These are phyloP conservation scores for Megathymus violae DNA, from an alignment of 1,140 invertebrate species.

Conservation along the genomic window DNA sequence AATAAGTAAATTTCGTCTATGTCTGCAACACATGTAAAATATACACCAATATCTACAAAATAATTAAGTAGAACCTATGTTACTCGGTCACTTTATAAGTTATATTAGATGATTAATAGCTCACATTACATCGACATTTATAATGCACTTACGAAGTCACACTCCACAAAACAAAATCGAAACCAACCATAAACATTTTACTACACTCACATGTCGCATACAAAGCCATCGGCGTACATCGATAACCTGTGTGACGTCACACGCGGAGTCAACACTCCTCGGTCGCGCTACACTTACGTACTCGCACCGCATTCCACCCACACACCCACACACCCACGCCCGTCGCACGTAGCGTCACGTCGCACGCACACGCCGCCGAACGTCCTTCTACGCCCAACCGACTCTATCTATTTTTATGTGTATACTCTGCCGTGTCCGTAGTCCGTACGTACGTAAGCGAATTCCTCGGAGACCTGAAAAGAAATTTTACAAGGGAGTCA, in stretches of 20 bases:
- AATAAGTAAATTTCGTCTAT: no score
- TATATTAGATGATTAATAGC: no score
- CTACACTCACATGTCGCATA: conserved; percentile 1
- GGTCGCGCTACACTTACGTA: conserved; percentile 26
- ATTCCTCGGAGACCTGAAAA: conserved; percentile 78
- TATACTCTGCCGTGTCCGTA: conserved; percentile 46
- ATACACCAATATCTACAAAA: no score
- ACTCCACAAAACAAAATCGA: no score
- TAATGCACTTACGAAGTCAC: no score
- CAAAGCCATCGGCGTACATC: background rate
- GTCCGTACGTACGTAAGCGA: conserved; percentile 54
- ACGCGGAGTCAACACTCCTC: conserved; percentile 42
- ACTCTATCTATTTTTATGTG: conserved; percentile 63
- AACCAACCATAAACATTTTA: conserved; percentile 13
- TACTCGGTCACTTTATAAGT: no score
- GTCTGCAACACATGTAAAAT: no score
- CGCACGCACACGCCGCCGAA: conserved; percentile 55
- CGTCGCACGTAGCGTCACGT: conserved; percentile 51
- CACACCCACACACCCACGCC: conserved; percentile 52
- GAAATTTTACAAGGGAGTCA: conserved; percentile 75
- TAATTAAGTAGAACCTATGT: no score
- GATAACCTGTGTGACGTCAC: conserved; percentile 37
- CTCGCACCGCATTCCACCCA: conserved; percentile 61
- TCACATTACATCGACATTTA: no score
- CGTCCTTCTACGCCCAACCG: conserved; percentile 55